These are phyloP conservation scores for Halcyon leucocephala DNA, from an alignment of 2,797 vertebrate species.

Conservation along the genomic window DNA sequence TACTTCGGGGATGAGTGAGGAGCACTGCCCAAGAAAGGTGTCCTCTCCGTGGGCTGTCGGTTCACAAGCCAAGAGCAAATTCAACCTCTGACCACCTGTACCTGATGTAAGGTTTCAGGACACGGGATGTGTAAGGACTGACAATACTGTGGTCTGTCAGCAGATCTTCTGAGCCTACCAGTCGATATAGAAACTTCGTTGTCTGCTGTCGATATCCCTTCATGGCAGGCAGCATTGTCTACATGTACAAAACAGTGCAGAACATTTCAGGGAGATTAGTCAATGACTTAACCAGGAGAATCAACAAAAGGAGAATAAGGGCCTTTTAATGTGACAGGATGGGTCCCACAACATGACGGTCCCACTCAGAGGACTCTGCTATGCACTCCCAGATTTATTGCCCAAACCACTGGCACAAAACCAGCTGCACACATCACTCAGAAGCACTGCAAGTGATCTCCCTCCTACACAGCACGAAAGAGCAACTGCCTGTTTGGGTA, in stretches of 20 bases:
- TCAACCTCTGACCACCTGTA: conserved; percentile 33
- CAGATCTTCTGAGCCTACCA: conserved; percentile 89
- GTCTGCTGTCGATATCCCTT: conserved; percentile 81
- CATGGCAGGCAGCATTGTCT: conserved; percentile 81
- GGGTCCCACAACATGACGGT: not conserved
- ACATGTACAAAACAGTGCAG: not conserved
- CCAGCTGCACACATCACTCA: not conserved
- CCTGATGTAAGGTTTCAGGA: conserved; percentile 90
- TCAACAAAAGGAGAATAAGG: not conserved
- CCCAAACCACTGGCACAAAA: not conserved
- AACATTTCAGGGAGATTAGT: not conserved
- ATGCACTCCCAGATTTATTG: not conserved
- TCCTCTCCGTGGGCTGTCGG: not conserved
- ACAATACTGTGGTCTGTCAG: conserved; percentile 88
- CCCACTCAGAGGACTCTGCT: not conserved
- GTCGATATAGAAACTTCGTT: conserved; percentile 89
- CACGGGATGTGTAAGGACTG: conserved; percentile 93
- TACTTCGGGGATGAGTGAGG: not conserved
- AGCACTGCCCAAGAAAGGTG: not conserved
- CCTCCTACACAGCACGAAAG: not conserved
- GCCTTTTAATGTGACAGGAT: not conserved
- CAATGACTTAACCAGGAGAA: not conserved
- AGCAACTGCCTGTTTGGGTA: not conserved
- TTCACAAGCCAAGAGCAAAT: not conserved
- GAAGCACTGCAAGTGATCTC: not conserved